Evolutionary conservation across 1,140 invertebrate genomes (phyloP).

Genomic region (Diploscapter pachys): DNA sequence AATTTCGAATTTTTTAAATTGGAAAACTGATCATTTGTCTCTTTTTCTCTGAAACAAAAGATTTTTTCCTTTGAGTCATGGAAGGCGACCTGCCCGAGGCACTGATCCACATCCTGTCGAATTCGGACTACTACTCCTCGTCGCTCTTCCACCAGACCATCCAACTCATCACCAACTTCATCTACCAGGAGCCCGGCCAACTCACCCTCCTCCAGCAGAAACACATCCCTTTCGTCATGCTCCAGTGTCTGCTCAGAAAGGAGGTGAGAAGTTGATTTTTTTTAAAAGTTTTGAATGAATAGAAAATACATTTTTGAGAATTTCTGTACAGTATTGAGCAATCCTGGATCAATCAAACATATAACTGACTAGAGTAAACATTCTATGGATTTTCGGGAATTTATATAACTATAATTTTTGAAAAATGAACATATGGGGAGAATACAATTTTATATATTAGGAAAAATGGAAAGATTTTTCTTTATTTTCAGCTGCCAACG

Average conservation of each 20-base stretch:
- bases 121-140: constrained; percentile 85
- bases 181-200: constrained; percentile 72
- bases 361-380: no score
- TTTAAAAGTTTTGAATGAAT: neutral
- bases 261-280: constrained; percentile 65
- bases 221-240: constrained; percentile 79
- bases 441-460: neutral
- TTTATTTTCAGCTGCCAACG: constrained; percentile 78
- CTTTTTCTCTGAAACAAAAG: constrained; percentile 10
- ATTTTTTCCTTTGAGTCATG: constrained; percentile 69
- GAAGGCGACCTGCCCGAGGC: constrained; percentile 78
- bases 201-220: constrained; percentile 79
- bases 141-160: constrained; percentile 69
- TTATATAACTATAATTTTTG: no score
- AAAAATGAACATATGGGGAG: neutral
- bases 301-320: neutral
- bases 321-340: no score
- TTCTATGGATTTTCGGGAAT: no score
- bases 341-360: no score
- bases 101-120: constrained; percentile 84
- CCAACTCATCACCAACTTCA: constrained; percentile 38
- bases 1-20: neutral
- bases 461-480: neutral
- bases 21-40: constrained; percentile 8
- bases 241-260: constrained; percentile 80